Conservation (phyloP, 2,113 vertebrate species). For the Petaurus breviceps region DNA sequence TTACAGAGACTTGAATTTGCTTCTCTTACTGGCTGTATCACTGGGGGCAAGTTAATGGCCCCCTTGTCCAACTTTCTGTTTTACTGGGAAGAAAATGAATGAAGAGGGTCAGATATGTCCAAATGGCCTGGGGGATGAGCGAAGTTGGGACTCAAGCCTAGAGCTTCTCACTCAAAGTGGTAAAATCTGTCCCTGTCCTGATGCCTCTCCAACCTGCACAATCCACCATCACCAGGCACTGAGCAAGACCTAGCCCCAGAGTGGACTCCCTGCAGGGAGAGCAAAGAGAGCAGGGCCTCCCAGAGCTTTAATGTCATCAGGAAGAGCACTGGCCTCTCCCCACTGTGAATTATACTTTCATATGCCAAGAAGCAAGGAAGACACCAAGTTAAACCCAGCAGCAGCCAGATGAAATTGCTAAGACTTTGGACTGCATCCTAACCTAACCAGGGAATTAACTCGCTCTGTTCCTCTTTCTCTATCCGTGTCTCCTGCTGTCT, state of each 20-base stretch:
- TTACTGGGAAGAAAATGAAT: background rate
- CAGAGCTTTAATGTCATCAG: background rate
- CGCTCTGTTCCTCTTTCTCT: background rate
- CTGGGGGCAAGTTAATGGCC: background rate
- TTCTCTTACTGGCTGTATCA: background rate
- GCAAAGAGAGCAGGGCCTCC: background rate
- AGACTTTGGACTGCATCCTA: background rate
- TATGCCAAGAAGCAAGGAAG: background rate
- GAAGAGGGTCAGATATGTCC: too few relatives aligned
- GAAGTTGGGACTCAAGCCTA: background rate
- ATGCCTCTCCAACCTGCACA: background rate
- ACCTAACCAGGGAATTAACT: background rate
- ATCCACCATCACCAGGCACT: background rate
- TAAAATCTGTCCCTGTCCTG: background rate
- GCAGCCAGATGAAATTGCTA: background rate
- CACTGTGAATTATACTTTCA: background rate
- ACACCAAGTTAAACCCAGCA: background rate
- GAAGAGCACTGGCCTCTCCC: background rate
- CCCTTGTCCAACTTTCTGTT: background rate
- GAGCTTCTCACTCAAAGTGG: background rate
- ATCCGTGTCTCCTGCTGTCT: background rate
- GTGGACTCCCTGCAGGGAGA: background rate
- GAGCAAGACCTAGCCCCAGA: background rate
- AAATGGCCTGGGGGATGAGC: background rate
- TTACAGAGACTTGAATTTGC: background rate